Evolutionary conservation across 2,113 vertebrate species (phyloP).

Genomic region (Catharus minimus): DNA sequence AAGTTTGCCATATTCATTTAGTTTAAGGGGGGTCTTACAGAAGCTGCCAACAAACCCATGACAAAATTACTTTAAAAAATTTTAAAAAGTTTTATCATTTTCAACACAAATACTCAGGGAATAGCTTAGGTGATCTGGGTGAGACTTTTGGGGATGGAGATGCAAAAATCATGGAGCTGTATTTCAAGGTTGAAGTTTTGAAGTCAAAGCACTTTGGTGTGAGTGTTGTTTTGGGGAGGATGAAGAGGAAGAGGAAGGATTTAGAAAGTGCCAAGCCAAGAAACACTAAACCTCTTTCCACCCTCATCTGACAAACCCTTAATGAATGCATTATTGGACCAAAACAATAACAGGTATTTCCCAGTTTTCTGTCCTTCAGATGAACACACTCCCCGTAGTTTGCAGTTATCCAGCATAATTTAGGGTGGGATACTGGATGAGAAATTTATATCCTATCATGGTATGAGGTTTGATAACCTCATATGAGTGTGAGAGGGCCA

Average conservation of each 20-base stretch:
- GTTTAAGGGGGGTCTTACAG: background rate
- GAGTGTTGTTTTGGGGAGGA: background rate
- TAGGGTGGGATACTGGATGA: background rate
- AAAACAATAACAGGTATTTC: background rate
- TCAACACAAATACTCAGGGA: background rate
- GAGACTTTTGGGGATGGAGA: background rate
- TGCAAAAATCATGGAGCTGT: background rate
- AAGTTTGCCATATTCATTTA: background rate
- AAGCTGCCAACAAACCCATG: background rate
- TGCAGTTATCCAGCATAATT: background rate
- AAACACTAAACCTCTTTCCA: background rate
- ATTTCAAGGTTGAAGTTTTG: background rate
- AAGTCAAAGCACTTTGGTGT: background rate
- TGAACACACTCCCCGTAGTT: background rate
- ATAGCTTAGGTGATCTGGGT: background rate
- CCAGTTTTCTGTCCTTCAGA: background rate
- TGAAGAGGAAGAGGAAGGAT: background rate
- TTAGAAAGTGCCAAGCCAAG: background rate
- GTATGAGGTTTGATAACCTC: slow-evolving; percentile 26
- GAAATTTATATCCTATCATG: background rate
- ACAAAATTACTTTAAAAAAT: background rate
- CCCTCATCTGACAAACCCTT: background rate
- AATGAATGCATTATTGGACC: background rate
- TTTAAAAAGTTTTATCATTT: background rate
- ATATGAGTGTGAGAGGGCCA: background rate